These are phyloP conservation scores for Sphaerophoria rueppellii DNA, from an alignment of 2,888 invertebrate genomes.

Conservation along the genomic window DNA sequence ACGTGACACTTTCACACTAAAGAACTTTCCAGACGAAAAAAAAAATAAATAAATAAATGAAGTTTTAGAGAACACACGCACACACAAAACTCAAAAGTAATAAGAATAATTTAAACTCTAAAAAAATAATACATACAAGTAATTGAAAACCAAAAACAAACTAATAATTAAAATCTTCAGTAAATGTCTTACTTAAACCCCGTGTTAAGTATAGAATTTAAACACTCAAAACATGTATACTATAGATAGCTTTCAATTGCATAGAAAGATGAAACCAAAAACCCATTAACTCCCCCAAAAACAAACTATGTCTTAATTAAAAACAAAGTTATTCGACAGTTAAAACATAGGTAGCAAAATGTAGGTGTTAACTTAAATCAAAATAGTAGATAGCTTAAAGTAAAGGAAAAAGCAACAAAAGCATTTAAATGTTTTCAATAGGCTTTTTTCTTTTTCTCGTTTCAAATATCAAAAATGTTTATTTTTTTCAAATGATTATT, in stretches of 20 bases:
- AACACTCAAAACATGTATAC: slow-evolving; percentile 17
- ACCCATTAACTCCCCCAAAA: background rate
- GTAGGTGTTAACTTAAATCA: slow-evolving; percentile 30
- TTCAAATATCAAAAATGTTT: too few relatives aligned
- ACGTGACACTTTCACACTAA: slow-evolving; percentile 62
- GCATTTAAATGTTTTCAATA: background rate
- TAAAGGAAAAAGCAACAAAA: background rate
- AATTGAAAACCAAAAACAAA: slow-evolving; percentile 1
- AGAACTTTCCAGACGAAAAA: slow-evolving; percentile 42
- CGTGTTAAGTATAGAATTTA: slow-evolving; percentile 5
- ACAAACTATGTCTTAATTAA: slow-evolving; percentile 1
- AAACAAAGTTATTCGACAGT: slow-evolving; percentile 25
- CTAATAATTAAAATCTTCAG: slow-evolving; percentile 1
- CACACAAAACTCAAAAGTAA: slow-evolving; percentile 47
- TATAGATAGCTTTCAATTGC: slow-evolving; percentile 39
- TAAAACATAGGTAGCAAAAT: slow-evolving; percentile 31
- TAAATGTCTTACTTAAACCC: slow-evolving; percentile 10
- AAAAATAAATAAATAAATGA: slow-evolving; percentile 34
- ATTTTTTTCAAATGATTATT: too few relatives aligned
- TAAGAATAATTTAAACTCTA: slow-evolving; percentile 24
- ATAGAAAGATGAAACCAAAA: background rate
- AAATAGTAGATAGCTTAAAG: slow-evolving; percentile 33
- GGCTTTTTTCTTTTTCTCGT: too few relatives aligned
- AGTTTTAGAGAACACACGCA: slow-evolving; percentile 39
- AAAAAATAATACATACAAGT: slow-evolving; percentile 31